These are phyloP conservation scores for Montipora cactus DNA, from an alignment of 64 coral and sea anemone genomes.

Conservation along the genomic window DNA sequence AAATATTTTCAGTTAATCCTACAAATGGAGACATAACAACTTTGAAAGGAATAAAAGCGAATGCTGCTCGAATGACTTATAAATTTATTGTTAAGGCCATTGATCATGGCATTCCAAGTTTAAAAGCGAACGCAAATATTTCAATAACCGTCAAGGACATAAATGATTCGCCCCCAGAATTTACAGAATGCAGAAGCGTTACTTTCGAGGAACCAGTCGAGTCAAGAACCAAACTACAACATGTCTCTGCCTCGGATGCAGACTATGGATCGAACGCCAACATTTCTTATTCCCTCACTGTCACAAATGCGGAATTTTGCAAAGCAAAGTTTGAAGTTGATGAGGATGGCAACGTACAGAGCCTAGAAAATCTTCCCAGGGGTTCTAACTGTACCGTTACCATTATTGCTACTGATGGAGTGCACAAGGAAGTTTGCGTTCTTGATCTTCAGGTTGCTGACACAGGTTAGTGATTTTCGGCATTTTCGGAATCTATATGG, in stretches of 20 bases:
- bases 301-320: background rate
- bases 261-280: constrained; percentile 33
- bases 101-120: constrained; percentile 6
- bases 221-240: background rate
- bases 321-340: background rate
- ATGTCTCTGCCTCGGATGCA: constrained; percentile 15
- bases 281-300: background rate
- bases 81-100: background rate
- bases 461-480: background rate
- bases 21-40: background rate
- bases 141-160: background rate
- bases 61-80: background rate
- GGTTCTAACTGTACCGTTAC: background rate
- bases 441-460: background rate
- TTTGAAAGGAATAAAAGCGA: background rate
- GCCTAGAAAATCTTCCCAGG: background rate
- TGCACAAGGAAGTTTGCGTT: background rate
- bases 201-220: background rate
- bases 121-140: background rate
- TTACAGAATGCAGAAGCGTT: background rate
- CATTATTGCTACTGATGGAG: constrained; percentile 13
- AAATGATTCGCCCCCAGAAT: constrained; percentile 7
- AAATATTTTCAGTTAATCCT: background rate
- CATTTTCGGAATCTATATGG: too few species aligned
- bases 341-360: background rate